Evolutionary conservation across 2,797 vertebrate species (phyloP), one percentile per base, ranked within the genome.

Genomic region (Delichon dasypus): DNA sequence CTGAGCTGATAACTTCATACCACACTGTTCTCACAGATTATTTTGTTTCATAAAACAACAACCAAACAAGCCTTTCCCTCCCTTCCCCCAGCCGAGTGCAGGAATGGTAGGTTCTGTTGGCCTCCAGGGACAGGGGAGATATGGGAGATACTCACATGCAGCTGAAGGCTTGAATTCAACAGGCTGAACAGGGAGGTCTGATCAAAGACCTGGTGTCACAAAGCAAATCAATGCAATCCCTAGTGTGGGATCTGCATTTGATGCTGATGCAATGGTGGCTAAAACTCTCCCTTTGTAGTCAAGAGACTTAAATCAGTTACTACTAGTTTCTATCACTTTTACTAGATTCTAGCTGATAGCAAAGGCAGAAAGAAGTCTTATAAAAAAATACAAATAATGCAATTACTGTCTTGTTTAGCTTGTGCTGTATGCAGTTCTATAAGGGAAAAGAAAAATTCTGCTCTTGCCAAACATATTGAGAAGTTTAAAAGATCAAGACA

Each of bases 21-120:
- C 93, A 85, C 53, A 36, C 71, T 74, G 93, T 96, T 95, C 92
- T 91, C 84, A 90, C 88, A 90, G 90, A 76, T 82, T 58, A 66
- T 92, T 94, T 95, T 93, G 58, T 94, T 88, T 84, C 48, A 79
- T 26, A 66, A 78, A 84, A 66, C 57, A 93, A 86, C 64, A 92
- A 80, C 34, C 79, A 79, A 93, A 70, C 44, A 86, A 81, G 12
- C 34, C 19, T 73, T 93, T 21, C 30, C 25, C 51, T 93, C 65
- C 83, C 66, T 94, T 86, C 48, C 55, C 64, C 44, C 9, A 54
- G 17, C 27, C 23, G 60, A 6, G 34, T 0, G 0, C n/a, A 79
- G 45, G 54, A n/a, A 4, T 62, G 27, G 36, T 58, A 78, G 62
- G 36, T 57, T 82, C 61, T 90, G 25, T 20, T 75, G 27, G 55